phyloP scores from a whole-genome alignment of 2,888 invertebrate genomes.

The Pardosa pseudoannulata region DNA sequence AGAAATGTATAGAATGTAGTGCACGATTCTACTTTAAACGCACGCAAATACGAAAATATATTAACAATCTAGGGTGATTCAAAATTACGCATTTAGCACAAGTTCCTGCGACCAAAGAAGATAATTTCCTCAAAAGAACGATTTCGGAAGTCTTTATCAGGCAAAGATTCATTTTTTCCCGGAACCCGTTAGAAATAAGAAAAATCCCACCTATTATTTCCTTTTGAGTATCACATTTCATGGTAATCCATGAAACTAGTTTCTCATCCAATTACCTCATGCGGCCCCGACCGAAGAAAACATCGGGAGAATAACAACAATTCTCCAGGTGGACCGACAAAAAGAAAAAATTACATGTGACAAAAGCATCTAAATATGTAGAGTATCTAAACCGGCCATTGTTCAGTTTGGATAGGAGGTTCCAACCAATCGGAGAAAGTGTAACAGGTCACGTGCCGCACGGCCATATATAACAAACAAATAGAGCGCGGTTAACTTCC shows the following conservation, averaged over 20 bases:
- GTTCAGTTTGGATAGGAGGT: constrained; percentile 21
- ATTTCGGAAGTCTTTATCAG: constrained; percentile 53
- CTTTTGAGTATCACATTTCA: constrained; percentile 44
- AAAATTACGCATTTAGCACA: neutral
- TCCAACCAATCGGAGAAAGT: constrained; percentile 58
- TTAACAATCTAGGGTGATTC: neutral
- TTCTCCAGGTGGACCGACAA: neutral
- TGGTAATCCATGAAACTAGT: constrained; percentile 38
- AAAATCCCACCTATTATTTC: constrained; percentile 14
- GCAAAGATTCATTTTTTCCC: constrained; percentile 33
- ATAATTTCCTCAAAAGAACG: constrained; percentile 40
- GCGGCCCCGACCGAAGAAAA: neutral
- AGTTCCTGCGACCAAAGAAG: constrained; percentile 10
- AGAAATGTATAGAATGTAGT: too few relatives aligned
- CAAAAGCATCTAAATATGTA: constrained; percentile 16
- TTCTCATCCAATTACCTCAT: constrained; percentile 35
- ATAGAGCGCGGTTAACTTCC: constrained; percentile 48
- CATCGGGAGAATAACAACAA: neutral
- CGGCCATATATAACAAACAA: constrained; percentile 61
- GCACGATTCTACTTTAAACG: too few relatives aligned
- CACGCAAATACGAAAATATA: neutral
- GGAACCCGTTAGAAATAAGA: constrained; percentile 33
- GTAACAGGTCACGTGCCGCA: constrained; percentile 32
- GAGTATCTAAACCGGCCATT: constrained; percentile 3
- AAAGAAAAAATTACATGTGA: constrained; percentile 29